Evolutionary conservation across 2,113 vertebrate species (phyloP), one percentile per base, ranked within the genome.

Genomic region (Oxyruncus cristatus): DNA sequence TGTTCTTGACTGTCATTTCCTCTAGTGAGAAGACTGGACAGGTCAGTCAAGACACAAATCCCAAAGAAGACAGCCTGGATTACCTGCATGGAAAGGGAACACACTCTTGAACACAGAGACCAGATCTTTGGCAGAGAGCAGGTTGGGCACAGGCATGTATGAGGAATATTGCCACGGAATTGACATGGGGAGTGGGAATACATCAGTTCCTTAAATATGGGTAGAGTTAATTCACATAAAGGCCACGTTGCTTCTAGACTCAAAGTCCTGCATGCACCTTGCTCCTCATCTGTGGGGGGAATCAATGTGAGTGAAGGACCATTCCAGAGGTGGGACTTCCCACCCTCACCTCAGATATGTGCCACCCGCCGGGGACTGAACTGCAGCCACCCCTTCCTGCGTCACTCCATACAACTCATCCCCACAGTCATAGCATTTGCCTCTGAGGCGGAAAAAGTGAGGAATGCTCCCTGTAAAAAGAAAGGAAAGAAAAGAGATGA

Each of bases 11-110:
- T 99, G 92, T 98, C 99, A 46, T 98, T 98, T 59, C 98, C 99
- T 97, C 99, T 99, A 8, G 98, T 99, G 96, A 99, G 98, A 94
- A 99, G 98, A 92, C 99, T 99, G 93, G 99, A 99, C 37, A 99
- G 98, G 56, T 99, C 99, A 2, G 99, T 99, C 96, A 99, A 98
- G 66, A 99, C 99, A 0, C 99, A 99, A 97, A 99, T 98, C 13
- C 99, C 99, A 5, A 99, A 99, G 89, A 99, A 99, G 87, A 99
- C 98, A 3, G 99, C 98, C 97, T 99, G 99, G 98, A 99, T 99
- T 88, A 99, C 99, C 99, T 98, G 96, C 23, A 81, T 1, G 2
- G 88, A 97, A 96, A 18, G 52, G 9, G 18, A 39, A 68, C 24
- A 58, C 35, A 68, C 14, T 50, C 13, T 58, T 93, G 22, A 95